These are phyloP conservation scores for Semnornis frantzii DNA, from an alignment of 2,113 vertebrate genomes.

Conservation along the genomic window DNA sequence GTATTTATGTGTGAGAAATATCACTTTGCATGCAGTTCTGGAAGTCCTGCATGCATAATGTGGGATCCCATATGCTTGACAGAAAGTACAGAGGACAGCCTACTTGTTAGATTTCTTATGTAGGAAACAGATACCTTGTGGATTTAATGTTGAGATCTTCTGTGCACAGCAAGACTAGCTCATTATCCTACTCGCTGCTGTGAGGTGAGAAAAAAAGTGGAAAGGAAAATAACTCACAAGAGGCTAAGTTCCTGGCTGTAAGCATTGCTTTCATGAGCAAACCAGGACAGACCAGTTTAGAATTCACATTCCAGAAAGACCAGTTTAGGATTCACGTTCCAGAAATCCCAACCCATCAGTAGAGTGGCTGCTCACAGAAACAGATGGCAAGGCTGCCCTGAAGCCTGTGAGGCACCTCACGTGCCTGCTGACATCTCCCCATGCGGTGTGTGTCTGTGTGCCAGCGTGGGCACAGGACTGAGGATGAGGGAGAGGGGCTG, in stretches of 20 bases:
- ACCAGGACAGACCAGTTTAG: background rate
- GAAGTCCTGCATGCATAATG: slow-evolving; percentile 21
- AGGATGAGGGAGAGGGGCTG: too few relatives aligned
- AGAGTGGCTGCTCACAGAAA: background rate
- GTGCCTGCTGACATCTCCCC: rapidly evolving
- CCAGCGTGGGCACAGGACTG: rapidly evolving
- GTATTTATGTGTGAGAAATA: slow-evolving; percentile 32
- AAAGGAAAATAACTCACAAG: background rate
- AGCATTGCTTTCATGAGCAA: background rate
- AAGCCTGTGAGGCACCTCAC: background rate
- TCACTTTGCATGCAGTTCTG: background rate
- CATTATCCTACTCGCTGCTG: background rate
- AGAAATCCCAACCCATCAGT: background rate
- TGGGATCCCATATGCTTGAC: slow-evolving; percentile 31
- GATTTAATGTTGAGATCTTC: background rate
- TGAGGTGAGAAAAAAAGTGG: background rate
- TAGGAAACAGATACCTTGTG: background rate
- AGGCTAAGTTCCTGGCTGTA: background rate
- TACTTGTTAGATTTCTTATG: background rate
- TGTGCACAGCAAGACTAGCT: background rate
- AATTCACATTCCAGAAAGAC: background rate
- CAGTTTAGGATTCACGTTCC: background rate
- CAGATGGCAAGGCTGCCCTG: background rate
- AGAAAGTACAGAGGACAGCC: background rate
- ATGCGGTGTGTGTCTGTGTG: rapidly evolving